Percentiles rank a stretch among this genome's conserved stretches.
phyloP scores from a whole-genome alignment of 2,888 invertebrate genomes.

The Trilocha varians region DNA sequence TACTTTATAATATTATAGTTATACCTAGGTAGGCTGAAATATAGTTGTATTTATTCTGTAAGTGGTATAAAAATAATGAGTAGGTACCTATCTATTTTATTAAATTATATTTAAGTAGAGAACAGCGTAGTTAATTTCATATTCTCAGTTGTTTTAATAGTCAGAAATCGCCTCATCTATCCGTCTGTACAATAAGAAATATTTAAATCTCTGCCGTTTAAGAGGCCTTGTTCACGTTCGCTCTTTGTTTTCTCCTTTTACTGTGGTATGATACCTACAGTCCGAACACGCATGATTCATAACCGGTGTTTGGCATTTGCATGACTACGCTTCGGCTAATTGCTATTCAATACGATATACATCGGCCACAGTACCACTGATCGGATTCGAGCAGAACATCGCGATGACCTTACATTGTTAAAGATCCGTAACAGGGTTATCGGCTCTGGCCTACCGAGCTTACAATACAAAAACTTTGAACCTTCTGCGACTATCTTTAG shows the following conservation, averaged over 20 bases:
- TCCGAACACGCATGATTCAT: conserved; percentile 44
- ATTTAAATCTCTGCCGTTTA: too few species aligned
- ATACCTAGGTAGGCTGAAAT: too few species aligned
- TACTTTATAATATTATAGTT: too few species aligned
- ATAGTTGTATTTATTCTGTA: too few species aligned
- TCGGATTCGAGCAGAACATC: conserved; percentile 22
- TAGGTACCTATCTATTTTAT: too few species aligned
- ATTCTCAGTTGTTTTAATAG: too few species aligned
- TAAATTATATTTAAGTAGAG: too few species aligned
- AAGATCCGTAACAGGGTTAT: conserved; percentile 4
- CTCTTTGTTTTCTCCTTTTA: conserved; percentile 32
- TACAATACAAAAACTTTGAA: not conserved
- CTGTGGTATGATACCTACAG: conserved; percentile 29
- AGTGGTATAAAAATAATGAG: too few species aligned
- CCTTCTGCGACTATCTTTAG: not conserved
- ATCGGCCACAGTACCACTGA: conserved; percentile 38
- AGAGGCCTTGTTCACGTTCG: conserved; percentile 17
- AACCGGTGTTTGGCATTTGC: conserved; percentile 45
- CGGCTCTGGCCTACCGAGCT: not conserved
- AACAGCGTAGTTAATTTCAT: too few species aligned
- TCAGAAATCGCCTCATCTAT: too few species aligned
- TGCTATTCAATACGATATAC: conserved; percentile 53
- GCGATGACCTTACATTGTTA: conserved; percentile 27
- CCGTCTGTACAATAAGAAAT: too few species aligned
- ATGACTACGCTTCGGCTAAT: conserved; percentile 49